A percentile compares a stretch with the other conserved stretches of the same genome.
phyloP scores from a whole-genome alignment of 92 coral and sea anemone genomes.

The Actinernus sp. region DNA sequence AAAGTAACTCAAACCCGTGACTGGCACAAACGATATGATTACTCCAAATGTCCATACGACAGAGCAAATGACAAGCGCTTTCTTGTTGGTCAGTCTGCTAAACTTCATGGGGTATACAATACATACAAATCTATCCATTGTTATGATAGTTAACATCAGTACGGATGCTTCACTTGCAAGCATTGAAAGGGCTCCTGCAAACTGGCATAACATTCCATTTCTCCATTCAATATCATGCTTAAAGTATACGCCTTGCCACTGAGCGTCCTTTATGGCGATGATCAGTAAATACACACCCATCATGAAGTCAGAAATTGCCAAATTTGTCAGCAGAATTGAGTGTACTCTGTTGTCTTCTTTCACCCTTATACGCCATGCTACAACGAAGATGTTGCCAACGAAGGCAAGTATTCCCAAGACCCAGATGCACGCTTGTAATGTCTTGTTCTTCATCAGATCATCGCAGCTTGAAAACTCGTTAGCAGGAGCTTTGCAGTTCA shows the following conservation, averaged over 20 bases:
- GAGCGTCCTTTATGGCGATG: slow-evolving; percentile 42
- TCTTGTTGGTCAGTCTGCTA: not conserved
- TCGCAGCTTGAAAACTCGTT: slow-evolving; percentile 63
- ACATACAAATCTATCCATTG: slow-evolving; percentile 37
- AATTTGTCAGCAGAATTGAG: slow-evolving; percentile 44
- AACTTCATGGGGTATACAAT: slow-evolving; percentile 35
- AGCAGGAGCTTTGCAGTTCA: slow-evolving; percentile 47
- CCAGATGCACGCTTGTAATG: slow-evolving; percentile 51
- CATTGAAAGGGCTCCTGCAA: slow-evolving; percentile 44
- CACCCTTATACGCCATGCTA: slow-evolving; percentile 21
- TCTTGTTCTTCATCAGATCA: slow-evolving; percentile 49
- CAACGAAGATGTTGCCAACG: slow-evolving; percentile 29
- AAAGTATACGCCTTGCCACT: slow-evolving; percentile 64
- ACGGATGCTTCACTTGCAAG: slow-evolving; percentile 60
- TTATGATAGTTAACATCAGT: slow-evolving; percentile 37
- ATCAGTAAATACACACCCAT: slow-evolving; percentile 56
- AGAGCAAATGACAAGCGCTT: slow-evolving; percentile 8
- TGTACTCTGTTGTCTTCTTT: slow-evolving; percentile 41
- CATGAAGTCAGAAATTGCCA: slow-evolving; percentile 46
- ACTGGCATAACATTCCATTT: slow-evolving; percentile 32
- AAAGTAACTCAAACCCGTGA: slow-evolving; percentile 17
- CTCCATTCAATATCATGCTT: slow-evolving; percentile 47
- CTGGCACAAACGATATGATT: slow-evolving; percentile 6
- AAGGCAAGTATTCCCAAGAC: slow-evolving; percentile 48
- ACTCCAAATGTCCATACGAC: slow-evolving; percentile 14